Conservation (phyloP, 2,797 vertebrate species). For the Amazona ochrocephala region DNA sequence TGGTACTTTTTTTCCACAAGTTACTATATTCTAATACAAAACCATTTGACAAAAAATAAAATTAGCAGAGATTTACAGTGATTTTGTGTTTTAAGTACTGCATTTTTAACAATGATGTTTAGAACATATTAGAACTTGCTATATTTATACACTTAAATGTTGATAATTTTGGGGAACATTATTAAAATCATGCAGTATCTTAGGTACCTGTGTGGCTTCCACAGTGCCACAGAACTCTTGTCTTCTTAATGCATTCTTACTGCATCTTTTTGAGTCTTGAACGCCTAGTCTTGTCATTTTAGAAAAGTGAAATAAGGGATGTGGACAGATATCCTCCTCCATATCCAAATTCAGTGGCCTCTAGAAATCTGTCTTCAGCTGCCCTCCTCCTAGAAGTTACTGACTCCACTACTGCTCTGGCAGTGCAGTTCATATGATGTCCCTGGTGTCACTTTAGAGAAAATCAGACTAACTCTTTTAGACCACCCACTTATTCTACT, state of each 20-base stretch:
- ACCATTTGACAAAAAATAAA: background rate
- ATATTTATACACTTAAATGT: background rate
- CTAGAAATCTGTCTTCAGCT: conserved; percentile 19
- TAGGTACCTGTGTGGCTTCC: background rate
- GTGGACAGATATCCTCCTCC: conserved; percentile 1
- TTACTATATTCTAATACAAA: background rate
- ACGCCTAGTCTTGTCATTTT: background rate
- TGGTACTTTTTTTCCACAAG: conserved; percentile 11
- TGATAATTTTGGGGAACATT: background rate
- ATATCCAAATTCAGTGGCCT: background rate
- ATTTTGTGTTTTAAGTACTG: background rate
- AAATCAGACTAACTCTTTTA: conserved; percentile 15
- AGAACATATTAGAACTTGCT: background rate
- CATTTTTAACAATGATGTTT: background rate
- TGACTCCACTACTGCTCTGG: background rate
- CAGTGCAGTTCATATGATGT: background rate
- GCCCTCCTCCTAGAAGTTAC: conserved; percentile 1
- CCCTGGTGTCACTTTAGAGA: background rate
- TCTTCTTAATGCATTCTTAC: background rate
- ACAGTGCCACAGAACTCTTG: background rate
- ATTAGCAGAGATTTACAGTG: background rate
- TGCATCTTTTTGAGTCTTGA: background rate
- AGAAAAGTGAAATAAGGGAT: background rate
- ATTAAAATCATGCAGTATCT: background rate
- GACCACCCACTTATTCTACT: background rate